Evolutionary conservation across 2,888 invertebrate species (phyloP), one percentile per base, ranked within the genome.

Genomic region (Automeris io): DNA sequence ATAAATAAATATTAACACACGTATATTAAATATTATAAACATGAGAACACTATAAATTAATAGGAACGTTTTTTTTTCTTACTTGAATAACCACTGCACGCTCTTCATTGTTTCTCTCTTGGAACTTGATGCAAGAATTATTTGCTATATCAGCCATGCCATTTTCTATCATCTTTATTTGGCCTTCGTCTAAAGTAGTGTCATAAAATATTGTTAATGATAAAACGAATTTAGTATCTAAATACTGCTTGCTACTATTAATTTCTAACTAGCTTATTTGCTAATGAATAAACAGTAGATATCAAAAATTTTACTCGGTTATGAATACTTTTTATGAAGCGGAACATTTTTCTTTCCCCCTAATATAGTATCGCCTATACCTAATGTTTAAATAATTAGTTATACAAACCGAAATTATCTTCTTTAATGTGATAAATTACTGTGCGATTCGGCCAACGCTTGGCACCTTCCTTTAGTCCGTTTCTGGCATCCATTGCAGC

Each of bases 361-460:
- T n/a, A n/a, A n/a, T n/a, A n/a, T n/a, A n/a, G n/a, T n/a, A n/a
- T n/a, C n/a, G n/a, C n/a, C n/a, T n/a, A n/a, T n/a, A n/a, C n/a
- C n/a, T n/a, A n/a, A n/a, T 12, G 3, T 12, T 12, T 5, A 25
- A 2, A 2, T 12, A 26, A 29, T n/a, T 29, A 1, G 16, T n/a
- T 16, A 12, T 31, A 32, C 79, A 48, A 58, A 88, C 88, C 79
- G 57, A 88, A 88, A 33, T 79, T 72, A 5, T 75, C 67, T 25
- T 81, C 69, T 11, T 65, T 47, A 35, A 88, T 77, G 26, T 74
- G 45, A 44, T 83, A 88, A 6, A 82, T 65, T 4, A 88, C 73
- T 2, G 79, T 81, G 7, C 67, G 70, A 12, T 80, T 65, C 0
- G 88, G 87, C 88, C 88, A 88, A 9, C 83, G 70, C 40, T 72